phyloP scores from a whole-genome alignment of 2,113 vertebrate genomes.

The Cynoglossus semilaevis region DNA sequence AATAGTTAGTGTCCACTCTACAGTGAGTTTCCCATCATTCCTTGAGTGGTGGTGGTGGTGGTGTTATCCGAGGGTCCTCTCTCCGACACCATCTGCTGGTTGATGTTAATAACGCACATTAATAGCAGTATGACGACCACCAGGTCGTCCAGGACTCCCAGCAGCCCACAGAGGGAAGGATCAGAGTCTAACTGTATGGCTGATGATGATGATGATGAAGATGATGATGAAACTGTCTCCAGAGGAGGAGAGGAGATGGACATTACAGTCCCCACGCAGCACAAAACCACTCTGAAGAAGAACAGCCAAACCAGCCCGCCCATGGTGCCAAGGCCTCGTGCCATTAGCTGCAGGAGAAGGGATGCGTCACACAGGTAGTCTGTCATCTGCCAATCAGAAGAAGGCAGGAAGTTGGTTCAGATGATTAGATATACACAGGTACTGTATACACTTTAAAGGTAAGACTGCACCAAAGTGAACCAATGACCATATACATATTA shows the following conservation, averaged over 20 bases:
- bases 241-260: constrained; percentile 68
- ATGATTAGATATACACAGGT: too few relatives aligned
- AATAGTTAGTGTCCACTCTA: constrained; percentile 23
- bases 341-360: constrained; percentile 69
- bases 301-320: constrained; percentile 77
- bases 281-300: constrained; percentile 76
- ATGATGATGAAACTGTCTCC: constrained; percentile 16
- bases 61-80: constrained; percentile 29
- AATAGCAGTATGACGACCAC: constrained; percentile 81
- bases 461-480: too few relatives aligned
- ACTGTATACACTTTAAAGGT: too few relatives aligned
- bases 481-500: too few relatives aligned
- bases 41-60: constrained; percentile 37
- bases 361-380: constrained; percentile 80
- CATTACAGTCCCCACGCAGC: constrained; percentile 72
- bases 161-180: constrained; percentile 71
- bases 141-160: constrained; percentile 76
- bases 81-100: constrained; percentile 76
- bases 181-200: constrained; percentile 38
- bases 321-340: constrained; percentile 71
- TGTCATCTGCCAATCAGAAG: constrained; percentile 62
- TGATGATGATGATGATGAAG: constrained; percentile 22
- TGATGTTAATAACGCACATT: constrained; percentile 79
- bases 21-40: constrained; percentile 44
- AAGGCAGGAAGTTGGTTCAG: constrained; percentile 3